Evolutionary conservation across 64 coral and sea anemone genomes (phyloP).

Genomic region (Anthopleura sola): DNA sequence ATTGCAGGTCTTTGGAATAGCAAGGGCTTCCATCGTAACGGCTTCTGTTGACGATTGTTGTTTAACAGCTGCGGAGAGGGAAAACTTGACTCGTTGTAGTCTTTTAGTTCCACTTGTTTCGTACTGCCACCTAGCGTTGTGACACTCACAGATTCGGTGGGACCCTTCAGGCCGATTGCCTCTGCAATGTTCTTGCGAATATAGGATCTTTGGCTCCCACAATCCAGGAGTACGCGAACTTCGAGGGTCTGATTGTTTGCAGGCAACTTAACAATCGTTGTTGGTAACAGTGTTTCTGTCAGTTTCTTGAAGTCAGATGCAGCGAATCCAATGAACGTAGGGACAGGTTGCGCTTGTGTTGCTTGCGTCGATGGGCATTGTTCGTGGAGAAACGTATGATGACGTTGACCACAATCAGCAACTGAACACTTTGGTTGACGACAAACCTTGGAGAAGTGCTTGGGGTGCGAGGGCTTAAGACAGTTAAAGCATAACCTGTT

Average conservation of each 20-base stretch:
- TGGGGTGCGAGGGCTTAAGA: slow-evolving; percentile 30
- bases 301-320: neutral
- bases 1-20: slow-evolving; percentile 29
- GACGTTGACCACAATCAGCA: slow-evolving; percentile 19
- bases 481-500: slow-evolving; percentile 38
- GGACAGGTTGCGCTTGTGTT: neutral
- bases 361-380: neutral
- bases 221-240: slow-evolving; percentile 38
- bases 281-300: slow-evolving; percentile 19
- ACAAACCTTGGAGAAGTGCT: slow-evolving; percentile 38
- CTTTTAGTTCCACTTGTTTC: slow-evolving; percentile 27
- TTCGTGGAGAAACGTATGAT: slow-evolving; percentile 34
- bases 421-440: slow-evolving; percentile 34
- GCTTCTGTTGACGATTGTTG: neutral
- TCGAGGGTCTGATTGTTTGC: neutral
- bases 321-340: slow-evolving; percentile 20
- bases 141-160: slow-evolving; percentile 29
- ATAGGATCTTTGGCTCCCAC: slow-evolving; percentile 39
- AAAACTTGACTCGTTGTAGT: slow-evolving; percentile 15
- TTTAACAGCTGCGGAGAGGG: neutral
- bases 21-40: slow-evolving; percentile 27
- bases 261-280: slow-evolving; percentile 10
- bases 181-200: slow-evolving; percentile 36
- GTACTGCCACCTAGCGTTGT: slow-evolving; percentile 35
- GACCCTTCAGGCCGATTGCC: slow-evolving; percentile 16